Percentiles rank a stretch among this genome's conserved stretches.
Evolutionary conservation across 2,797 vertebrate genomes (phyloP).

Genomic region (Eupleurogrammus muticus): DNA sequence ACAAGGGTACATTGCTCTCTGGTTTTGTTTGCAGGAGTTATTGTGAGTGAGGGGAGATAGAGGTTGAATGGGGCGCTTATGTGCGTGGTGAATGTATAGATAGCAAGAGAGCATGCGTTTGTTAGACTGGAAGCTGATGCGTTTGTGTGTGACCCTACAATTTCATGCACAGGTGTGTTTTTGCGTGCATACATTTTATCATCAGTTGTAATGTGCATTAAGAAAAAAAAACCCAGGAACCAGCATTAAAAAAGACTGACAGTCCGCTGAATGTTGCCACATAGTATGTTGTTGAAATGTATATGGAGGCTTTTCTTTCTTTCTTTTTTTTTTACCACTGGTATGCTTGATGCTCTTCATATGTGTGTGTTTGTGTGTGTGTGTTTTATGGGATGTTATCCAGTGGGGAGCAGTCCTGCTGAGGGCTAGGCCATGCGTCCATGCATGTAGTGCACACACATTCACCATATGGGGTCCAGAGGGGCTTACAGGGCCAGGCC

Average conservation of each 20-base stretch:
- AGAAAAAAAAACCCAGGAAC: not conserved
- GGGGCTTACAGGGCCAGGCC: slow-evolving; percentile 59
- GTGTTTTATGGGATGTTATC: slow-evolving; percentile 72
- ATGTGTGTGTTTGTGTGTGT: slow-evolving; percentile 27
- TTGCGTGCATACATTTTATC: not conserved
- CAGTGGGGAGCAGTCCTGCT: slow-evolving; percentile 60
- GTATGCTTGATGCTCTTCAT: slow-evolving; percentile 6
- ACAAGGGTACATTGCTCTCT: slow-evolving; percentile 40
- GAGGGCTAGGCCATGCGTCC: slow-evolving; percentile 66
- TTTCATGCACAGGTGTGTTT: slow-evolving; percentile 4
- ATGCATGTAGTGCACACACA: slow-evolving; percentile 69
- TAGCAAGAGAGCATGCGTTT: not conserved
- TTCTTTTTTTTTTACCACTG: slow-evolving; percentile 7
- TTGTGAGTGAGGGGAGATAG: slow-evolving; percentile 39
- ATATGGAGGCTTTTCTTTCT: too few relatives aligned
- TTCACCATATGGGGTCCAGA: slow-evolving; percentile 72
- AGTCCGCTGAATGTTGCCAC: slow-evolving; percentile 4
- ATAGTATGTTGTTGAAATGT: slow-evolving; percentile 6
- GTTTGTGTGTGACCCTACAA: not conserved
- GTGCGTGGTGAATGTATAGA: not conserved
- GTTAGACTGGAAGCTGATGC: not conserved
- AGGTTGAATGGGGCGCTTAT: slow-evolving; percentile 22
- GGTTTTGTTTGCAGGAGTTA: slow-evolving; percentile 39
- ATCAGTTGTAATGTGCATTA: not conserved
- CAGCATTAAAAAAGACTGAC: not conserved